Percentiles rank a stretch among this genome's conserved stretches.
Evolutionary conservation across 2,113 vertebrate genomes (phyloP).

Genomic region (Puntigrus tetrazona): DNA sequence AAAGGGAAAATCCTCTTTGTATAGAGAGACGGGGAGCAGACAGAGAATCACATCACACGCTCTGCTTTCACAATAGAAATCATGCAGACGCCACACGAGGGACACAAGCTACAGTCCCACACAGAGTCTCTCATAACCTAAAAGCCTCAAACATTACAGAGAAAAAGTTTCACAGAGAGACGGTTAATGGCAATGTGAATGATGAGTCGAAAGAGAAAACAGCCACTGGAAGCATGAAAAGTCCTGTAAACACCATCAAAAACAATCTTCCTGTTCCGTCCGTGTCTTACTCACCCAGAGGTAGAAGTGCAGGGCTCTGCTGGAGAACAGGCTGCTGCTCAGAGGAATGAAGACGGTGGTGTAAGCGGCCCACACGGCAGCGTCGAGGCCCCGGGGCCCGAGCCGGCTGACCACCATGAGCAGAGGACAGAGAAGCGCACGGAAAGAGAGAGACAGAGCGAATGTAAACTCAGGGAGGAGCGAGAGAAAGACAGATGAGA

Average conservation of each 20-base stretch:
- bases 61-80: background rate
- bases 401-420: slow-evolving; percentile 72
- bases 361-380: slow-evolving; percentile 74
- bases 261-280: background rate
- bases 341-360: slow-evolving; percentile 80
- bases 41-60: background rate
- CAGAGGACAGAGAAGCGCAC: slow-evolving; percentile 52
- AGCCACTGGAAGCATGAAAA: background rate
- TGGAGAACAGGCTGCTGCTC: slow-evolving; percentile 77
- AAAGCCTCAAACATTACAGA: background rate
- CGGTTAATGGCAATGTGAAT: background rate
- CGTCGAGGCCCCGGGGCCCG: slow-evolving; percentile 69
- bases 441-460: background rate
- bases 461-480: slow-evolving; percentile 49
- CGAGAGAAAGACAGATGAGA: slow-evolving; percentile 29
- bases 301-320: slow-evolving; percentile 78
- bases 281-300: slow-evolving; percentile 73
- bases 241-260: background rate
- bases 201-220: background rate
- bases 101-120: background rate
- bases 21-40: slow-evolving; percentile 10
- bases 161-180: background rate
- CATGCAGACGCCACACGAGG: background rate
- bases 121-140: background rate
- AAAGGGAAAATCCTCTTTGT: slow-evolving; percentile 54